phyloP scores from a whole-genome alignment of 1,140 invertebrate genomes.

The Mya arenaria region DNA sequence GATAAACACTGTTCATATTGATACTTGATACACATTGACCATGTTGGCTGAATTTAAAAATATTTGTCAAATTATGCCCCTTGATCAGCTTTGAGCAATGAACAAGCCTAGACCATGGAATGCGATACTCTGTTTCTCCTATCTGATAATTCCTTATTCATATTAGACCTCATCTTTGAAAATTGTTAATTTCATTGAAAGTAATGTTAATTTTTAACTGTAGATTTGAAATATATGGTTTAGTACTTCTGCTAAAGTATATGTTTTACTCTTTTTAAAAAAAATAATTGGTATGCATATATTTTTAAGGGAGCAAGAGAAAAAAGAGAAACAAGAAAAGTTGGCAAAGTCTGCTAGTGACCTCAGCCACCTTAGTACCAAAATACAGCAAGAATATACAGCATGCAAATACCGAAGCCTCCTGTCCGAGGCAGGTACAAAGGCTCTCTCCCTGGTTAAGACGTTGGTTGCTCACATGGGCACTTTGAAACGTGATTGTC shows the following conservation, averaged over 20 bases:
- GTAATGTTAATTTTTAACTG: not conserved
- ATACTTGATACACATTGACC: no score
- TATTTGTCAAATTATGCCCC: no score
- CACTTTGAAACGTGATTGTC: not conserved
- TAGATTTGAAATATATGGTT: not conserved
- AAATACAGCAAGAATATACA: slow-evolving; percentile 23
- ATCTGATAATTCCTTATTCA: no score
- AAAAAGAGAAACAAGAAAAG: slow-evolving; percentile 55
- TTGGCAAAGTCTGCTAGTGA: slow-evolving; percentile 31
- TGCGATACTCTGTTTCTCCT: no score
- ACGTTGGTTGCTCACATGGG: slow-evolving; percentile 1
- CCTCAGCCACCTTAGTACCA: slow-evolving; percentile 39
- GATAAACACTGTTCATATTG: no score
- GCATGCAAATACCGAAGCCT: slow-evolving; percentile 36
- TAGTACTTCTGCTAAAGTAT: not conserved
- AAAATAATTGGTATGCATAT: no score
- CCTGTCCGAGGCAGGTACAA: slow-evolving; percentile 52
- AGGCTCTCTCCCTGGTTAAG: slow-evolving; percentile 34
- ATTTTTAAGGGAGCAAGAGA: slow-evolving; percentile 60
- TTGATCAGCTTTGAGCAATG: no score
- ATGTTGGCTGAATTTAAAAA: no score
- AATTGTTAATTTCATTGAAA: no score
- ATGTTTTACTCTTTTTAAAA: not conserved
- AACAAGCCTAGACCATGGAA: no score
- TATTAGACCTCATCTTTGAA: no score